A percentile compares a stretch with the other conserved stretches of the same genome.
Conservation (phyloP, 2,797 vertebrate genomes). For the Acanthopagrus latus region DNA sequence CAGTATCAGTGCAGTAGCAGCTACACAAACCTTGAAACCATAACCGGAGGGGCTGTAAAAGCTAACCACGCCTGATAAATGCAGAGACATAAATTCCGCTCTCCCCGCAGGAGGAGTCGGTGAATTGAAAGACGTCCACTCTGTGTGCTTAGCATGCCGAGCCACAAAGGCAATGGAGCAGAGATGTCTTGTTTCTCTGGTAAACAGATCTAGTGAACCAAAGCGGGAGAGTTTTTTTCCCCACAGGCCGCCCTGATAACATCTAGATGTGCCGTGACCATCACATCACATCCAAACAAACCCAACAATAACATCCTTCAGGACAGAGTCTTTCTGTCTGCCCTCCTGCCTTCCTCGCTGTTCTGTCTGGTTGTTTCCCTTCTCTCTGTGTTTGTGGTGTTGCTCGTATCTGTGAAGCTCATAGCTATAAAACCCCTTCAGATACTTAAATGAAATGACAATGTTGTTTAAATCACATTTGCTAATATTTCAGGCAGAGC, state of each 20-base stretch:
- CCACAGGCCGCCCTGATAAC: slow-evolving; percentile 70
- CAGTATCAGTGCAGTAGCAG: slow-evolving; percentile 46
- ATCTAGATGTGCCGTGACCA: slow-evolving; percentile 68
- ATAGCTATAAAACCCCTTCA: neutral
- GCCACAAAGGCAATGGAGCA: slow-evolving; percentile 68
- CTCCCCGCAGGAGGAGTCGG: slow-evolving; percentile 60
- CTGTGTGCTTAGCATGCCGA: slow-evolving; percentile 70
- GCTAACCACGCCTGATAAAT: slow-evolving; percentile 75
- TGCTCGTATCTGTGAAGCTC: slow-evolving; percentile 15
- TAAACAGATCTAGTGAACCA: slow-evolving; percentile 80
- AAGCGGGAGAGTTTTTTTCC: slow-evolving; percentile 63
- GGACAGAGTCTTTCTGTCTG: slow-evolving; percentile 44
- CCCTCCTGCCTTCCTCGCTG: slow-evolving; percentile 22
- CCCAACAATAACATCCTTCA: slow-evolving; percentile 65
- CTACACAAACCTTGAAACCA: slow-evolving; percentile 69
- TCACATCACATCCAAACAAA: slow-evolving; percentile 67
- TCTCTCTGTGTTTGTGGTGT: neutral
- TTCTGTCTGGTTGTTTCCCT: slow-evolving; percentile 22
- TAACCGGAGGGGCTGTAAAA: slow-evolving; percentile 71
- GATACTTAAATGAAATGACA: slow-evolving; percentile 3
- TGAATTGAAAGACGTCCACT: slow-evolving; percentile 69
- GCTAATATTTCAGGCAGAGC: neutral
- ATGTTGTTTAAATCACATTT: neutral
- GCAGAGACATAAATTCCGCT: slow-evolving; percentile 73
- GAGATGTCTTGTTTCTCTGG: slow-evolving; percentile 74